A percentile compares a stretch with the other conserved stretches of the same genome.
Evolutionary conservation across 2,888 invertebrate genomes (phyloP).

Genomic region (Tipula vernalis): DNA sequence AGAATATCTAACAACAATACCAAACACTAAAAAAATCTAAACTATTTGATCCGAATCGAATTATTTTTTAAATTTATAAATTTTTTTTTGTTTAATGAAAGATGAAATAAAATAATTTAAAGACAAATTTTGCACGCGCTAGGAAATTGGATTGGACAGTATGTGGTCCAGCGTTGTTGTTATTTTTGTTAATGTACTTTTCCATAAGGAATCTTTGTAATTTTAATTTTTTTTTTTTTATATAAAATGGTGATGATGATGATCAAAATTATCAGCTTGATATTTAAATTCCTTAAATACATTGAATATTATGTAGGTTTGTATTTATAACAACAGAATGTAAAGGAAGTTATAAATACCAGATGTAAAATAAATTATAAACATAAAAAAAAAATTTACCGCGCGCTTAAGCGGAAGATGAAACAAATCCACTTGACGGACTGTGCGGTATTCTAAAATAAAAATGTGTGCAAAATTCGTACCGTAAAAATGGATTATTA

Average conservation of each 20-base stretch:
- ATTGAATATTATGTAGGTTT: neutral
- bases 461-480: too few species aligned
- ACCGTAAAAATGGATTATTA: too few species aligned
- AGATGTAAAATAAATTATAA: neutral
- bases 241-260: neutral
- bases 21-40: neutral
- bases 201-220: neutral
- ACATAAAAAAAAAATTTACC: neutral
- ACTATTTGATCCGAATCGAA: conserved; percentile 4
- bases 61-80: neutral
- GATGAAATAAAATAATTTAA: neutral
- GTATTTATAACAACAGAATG: neutral
- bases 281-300: neutral
- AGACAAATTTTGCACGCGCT: conserved; percentile 4
- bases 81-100: neutral
- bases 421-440: neutral
- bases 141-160: neutral
- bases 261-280: neutral
- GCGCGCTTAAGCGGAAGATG: neutral
- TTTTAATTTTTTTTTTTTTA: neutral
- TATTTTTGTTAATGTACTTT: neutral
- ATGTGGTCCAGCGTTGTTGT: neutral
- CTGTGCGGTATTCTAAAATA: too few species aligned
- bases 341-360: neutral
- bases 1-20: neutral